Evolutionary conservation across 2,113 vertebrate species (phyloP).

Genomic region (Progne subis): DNA sequence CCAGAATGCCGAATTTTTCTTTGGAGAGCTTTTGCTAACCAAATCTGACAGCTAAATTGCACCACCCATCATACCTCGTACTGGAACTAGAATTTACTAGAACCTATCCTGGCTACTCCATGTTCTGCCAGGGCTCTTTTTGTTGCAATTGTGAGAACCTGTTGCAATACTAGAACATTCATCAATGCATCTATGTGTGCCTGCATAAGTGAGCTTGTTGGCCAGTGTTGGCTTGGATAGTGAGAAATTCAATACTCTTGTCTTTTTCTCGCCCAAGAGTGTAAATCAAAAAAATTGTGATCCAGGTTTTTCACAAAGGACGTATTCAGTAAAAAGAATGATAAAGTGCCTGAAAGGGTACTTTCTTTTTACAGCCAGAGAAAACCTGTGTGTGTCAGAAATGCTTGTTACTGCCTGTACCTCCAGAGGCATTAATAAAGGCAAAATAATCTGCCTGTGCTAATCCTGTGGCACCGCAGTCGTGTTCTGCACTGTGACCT

Average conservation of each 20-base stretch:
- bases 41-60: not conserved
- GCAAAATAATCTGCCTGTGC: constrained; percentile 3
- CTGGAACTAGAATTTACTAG: not conserved
- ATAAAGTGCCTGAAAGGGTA: not conserved
- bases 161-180: not conserved
- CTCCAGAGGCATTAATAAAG: not conserved
- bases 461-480: constrained; percentile 3
- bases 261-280: not conserved
- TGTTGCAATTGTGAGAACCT: not conserved
- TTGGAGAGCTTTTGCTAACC: not conserved
- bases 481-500: constrained; percentile 13
- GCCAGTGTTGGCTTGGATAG: not conserved
- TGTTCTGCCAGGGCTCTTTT: not conserved
- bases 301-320: not conserved
- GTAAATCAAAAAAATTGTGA: not conserved
- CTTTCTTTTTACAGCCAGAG: not conserved
- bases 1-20: not conserved
- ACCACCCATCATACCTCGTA: not conserved
- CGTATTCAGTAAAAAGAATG: not conserved
- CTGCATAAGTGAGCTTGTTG: not conserved
- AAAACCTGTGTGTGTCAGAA: not conserved
- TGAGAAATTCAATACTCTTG: not conserved
- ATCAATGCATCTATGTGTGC: not conserved
- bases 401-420: not conserved
- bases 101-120: not conserved